Percentiles rank a stretch among this genome's conserved stretches.
Conservation (phyloP, 2,888 invertebrate genomes). For the Trimorus sp. region DNA sequence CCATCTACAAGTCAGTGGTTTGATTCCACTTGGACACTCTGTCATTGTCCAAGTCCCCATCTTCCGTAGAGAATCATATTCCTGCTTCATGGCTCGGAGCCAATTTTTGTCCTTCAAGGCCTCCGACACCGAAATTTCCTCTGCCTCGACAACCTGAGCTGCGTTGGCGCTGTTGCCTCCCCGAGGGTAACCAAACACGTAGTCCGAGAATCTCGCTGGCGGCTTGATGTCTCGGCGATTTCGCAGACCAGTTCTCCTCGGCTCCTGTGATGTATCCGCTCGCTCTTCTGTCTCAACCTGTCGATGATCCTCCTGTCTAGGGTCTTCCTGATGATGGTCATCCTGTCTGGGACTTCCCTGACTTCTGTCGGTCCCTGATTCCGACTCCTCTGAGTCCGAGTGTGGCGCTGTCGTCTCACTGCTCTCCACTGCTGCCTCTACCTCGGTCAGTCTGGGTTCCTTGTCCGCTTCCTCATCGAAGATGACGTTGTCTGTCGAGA, state of each 20-base stretch:
- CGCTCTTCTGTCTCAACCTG: background rate
- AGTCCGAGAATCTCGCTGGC: conserved; percentile 1
- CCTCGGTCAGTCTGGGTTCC: background rate
- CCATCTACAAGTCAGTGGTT: conserved; percentile 56
- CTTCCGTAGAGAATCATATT: conserved; percentile 59
- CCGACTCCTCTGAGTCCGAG: conserved; percentile 1
- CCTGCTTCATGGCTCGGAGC: conserved; percentile 26
- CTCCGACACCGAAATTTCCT: background rate
- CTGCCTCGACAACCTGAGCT: background rate
- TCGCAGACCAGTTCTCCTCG: background rate
- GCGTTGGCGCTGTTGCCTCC: background rate
- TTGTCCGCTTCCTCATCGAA: background rate
- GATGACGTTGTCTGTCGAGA: conserved; percentile 3
- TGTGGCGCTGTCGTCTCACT: background rate
- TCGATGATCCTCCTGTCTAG: background rate
- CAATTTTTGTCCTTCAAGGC: background rate
- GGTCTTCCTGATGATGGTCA: too few species aligned
- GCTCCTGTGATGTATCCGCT: background rate
- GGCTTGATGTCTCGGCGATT: background rate
- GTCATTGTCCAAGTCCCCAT: conserved; percentile 70
- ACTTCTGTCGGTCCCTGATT: background rate
- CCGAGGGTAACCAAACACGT: background rate
- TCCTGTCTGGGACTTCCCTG: background rate
- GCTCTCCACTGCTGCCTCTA: background rate
- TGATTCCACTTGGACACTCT: conserved; percentile 60